Conservation (phyloP, 2,113 vertebrate genomes). For the Brachyhypopomus occidentalis region DNA sequence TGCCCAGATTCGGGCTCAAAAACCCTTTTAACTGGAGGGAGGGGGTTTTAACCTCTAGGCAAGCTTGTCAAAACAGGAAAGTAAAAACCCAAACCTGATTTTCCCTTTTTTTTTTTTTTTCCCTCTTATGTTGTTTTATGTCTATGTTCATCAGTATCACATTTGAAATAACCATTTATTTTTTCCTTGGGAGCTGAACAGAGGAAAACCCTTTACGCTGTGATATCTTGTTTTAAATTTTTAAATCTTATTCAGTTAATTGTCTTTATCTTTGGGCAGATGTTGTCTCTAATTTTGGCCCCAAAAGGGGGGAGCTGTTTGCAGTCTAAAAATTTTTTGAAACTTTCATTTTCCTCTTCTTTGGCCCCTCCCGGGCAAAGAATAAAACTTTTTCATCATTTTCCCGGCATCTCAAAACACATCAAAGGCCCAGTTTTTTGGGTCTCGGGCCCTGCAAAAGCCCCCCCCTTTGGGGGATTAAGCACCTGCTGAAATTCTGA, state of each 20-base stretch:
- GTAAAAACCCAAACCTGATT: too few relatives aligned
- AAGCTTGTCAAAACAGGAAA: too few relatives aligned
- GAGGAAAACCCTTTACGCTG: conserved; percentile 18
- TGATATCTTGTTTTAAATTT: neutral
- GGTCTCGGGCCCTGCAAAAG: neutral
- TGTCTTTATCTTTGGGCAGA: conserved; percentile 1
- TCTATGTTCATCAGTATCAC: neutral
- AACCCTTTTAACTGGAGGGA: too few relatives aligned
- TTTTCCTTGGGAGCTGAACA: neutral
- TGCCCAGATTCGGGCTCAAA: too few relatives aligned
- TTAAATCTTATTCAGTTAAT: conserved; percentile 1
- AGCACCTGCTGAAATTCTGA: neutral
- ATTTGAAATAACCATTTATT: neutral
- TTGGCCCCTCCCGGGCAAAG: neutral
- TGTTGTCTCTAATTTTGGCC: conserved; percentile 4
- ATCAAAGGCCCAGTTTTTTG: too few relatives aligned
- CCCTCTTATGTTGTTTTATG: neutral
- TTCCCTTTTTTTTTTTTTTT: neutral
- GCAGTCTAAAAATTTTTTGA: neutral
- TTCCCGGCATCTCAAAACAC: neutral
- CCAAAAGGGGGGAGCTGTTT: neutral
- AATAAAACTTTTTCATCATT: neutral
- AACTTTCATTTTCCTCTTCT: neutral
- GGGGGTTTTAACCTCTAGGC: too few relatives aligned
- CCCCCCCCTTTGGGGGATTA: neutral